A percentile compares a stretch with the other conserved stretches of the same genome.
Conservation (phyloP, 2,888 invertebrate genomes). For the Plebejus melissa region DNA sequence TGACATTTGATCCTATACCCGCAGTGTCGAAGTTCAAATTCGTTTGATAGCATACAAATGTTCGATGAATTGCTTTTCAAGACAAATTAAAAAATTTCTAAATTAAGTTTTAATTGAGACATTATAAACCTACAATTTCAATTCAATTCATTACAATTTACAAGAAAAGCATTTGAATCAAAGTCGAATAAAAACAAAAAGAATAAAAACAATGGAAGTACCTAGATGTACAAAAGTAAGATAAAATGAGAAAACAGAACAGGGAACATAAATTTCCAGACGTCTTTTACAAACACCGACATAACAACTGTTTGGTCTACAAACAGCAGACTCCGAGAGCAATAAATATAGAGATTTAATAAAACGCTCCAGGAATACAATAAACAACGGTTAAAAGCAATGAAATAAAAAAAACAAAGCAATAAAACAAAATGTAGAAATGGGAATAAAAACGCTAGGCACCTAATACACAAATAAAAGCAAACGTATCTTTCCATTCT, state of each 20-base stretch:
- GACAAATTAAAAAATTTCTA: background rate
- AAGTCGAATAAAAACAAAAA: background rate
- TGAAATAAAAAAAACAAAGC: conserved; percentile 25
- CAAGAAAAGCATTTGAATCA: background rate
- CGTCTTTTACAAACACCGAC: conserved; percentile 12
- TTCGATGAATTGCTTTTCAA: conserved; percentile 35
- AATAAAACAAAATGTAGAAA: conserved; percentile 25
- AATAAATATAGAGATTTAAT: conserved; percentile 27
- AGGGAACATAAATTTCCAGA: conserved; percentile 13
- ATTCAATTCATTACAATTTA: too few species aligned
- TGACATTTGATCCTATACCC: conserved; percentile 32
- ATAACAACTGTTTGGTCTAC: conserved; percentile 22
- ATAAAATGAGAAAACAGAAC: background rate
- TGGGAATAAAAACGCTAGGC: conserved; percentile 25
- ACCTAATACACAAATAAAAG: conserved; percentile 28
- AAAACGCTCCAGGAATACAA: conserved; percentile 20
- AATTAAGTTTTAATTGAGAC: too few species aligned
- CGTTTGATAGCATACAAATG: conserved; percentile 32
- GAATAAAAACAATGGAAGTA: background rate
- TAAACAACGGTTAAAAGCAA: conserved; percentile 25
- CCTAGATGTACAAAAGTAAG: background rate
- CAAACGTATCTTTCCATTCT: conserved; percentile 28
- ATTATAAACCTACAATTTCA: too few species aligned
- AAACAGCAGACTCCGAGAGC: conserved; percentile 21
- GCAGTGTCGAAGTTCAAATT: conserved; percentile 35